Percentiles rank a stretch among this genome's conserved stretches.
These are phyloP conservation scores for Oreochromis aureus DNA, from an alignment of 2,113 vertebrate genomes.

Conservation along the genomic window DNA sequence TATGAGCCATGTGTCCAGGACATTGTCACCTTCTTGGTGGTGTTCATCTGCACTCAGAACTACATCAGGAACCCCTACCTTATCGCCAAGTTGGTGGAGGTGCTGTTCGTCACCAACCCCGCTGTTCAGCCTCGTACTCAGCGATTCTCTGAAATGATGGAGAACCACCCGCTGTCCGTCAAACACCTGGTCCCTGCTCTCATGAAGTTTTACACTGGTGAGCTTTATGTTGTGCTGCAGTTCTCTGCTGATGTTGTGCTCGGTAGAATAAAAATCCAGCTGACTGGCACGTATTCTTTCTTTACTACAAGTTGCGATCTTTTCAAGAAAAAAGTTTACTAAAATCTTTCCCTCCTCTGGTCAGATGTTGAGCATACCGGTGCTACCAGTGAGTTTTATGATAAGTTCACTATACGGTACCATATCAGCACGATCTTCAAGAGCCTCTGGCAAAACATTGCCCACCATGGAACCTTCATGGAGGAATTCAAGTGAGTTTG, in stretches of 20 bases:
- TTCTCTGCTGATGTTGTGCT: neutral
- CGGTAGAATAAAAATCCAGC: neutral
- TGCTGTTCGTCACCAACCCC: constrained; percentile 98
- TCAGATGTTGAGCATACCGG: constrained; percentile 98
- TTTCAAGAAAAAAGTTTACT: neutral
- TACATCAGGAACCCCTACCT: constrained; percentile 98
- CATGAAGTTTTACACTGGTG: constrained; percentile 99
- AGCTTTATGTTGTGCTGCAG: neutral
- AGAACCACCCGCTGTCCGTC: constrained; percentile 91
- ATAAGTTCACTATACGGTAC: constrained; percentile 99
- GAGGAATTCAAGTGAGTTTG: constrained; percentile 98
- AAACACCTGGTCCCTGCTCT: constrained; percentile 95
- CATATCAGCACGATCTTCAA: constrained; percentile 99
- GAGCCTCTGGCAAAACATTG: constrained; percentile 97
- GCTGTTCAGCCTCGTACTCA: constrained; percentile 95
- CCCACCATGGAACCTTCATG: constrained; percentile 97
- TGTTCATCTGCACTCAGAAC: constrained; percentile 98
- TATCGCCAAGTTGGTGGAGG: constrained; percentile 96
- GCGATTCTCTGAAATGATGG: constrained; percentile 97
- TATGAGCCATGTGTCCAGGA: constrained; percentile 98
- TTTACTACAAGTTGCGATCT: neutral
- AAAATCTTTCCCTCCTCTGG: neutral
- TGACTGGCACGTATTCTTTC: neutral
- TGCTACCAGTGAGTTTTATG: constrained; percentile 97
- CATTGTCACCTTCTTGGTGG: constrained; percentile 93